phyloP scores from a whole-genome alignment of 2,888 invertebrate species.

The Calephelis perditalis region DNA sequence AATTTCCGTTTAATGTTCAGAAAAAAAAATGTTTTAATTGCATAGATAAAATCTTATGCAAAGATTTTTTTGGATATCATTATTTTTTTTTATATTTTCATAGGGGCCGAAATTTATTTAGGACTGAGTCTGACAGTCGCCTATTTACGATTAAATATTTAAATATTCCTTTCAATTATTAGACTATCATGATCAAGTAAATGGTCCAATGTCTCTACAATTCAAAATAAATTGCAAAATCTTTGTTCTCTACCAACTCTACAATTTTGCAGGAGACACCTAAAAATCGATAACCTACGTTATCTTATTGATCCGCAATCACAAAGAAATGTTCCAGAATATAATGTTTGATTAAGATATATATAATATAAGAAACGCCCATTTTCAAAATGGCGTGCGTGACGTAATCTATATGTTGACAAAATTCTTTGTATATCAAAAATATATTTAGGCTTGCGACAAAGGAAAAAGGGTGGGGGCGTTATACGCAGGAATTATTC shows the following conservation, averaged over 20 bases:
- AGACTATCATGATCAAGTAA: too few species aligned
- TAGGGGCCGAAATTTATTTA: too few species aligned
- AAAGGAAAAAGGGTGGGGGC: conserved; percentile 15
- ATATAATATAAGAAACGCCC: conserved; percentile 37
- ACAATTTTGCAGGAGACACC: neutral
- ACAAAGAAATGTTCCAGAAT: conserved; percentile 4
- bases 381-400: conserved; percentile 64
- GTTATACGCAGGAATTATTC: conserved; percentile 17
- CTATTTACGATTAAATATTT: too few species aligned
- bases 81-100: too few species aligned
- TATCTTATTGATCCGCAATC: conserved; percentile 1
- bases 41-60: too few species aligned
- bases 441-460: neutral
- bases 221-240: neutral
- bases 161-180: too few species aligned
- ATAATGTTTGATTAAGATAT: conserved; percentile 24
- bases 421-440: conserved; percentile 20
- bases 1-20: too few species aligned
- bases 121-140: too few species aligned
- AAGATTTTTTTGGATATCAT: too few species aligned
- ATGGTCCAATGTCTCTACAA: too few species aligned
- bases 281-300: neutral
- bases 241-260: neutral
- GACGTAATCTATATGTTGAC: conserved; percentile 38
- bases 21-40: too few species aligned